Conservation (phyloP, 2,797 vertebrate species). For the Loriculus beryllinus region DNA sequence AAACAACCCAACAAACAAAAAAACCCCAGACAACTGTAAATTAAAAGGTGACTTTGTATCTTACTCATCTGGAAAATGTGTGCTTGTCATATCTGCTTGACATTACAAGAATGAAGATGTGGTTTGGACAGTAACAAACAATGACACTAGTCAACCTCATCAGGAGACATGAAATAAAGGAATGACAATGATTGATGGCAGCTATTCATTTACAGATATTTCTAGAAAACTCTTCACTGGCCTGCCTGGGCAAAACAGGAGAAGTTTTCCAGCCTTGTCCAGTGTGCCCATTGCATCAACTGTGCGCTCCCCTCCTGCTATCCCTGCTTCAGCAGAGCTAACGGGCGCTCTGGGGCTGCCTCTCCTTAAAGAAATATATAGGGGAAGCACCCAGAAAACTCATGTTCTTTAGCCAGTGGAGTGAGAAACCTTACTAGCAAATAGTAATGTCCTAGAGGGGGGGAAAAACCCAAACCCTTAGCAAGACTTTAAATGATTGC, state of each 20-base stretch:
- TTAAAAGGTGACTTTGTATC: conserved; percentile 93
- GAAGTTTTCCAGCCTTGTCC: conserved; percentile 25
- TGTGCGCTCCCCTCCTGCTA: not conserved
- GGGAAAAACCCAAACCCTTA: not conserved
- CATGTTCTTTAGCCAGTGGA: not conserved
- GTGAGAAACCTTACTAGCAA: not conserved
- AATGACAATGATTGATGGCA: conserved; percentile 97
- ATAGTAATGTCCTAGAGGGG: not conserved
- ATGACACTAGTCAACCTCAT: conserved; percentile 93
- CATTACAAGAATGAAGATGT: conserved; percentile 84
- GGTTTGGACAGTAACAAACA: conserved; percentile 93
- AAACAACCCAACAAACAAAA: conserved; percentile 61
- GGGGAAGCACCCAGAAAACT: not conserved
- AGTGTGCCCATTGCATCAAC: not conserved
- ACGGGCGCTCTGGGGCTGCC: not conserved
- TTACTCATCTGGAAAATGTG: conserved; percentile 86
- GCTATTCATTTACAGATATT: conserved; percentile 91
- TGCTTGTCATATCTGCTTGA: conserved; percentile 95
- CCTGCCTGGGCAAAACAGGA: conserved; percentile 46
- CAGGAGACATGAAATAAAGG: conserved; percentile 85
- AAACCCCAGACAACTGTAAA: conserved; percentile 74
- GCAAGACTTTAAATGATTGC: not conserved
- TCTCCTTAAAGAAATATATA: not conserved
- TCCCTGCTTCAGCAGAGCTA: not conserved
- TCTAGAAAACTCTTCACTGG: conserved; percentile 75